Evolutionary conservation across 2,113 vertebrate species (phyloP).

Genomic region (Nettapus auritus): DNA sequence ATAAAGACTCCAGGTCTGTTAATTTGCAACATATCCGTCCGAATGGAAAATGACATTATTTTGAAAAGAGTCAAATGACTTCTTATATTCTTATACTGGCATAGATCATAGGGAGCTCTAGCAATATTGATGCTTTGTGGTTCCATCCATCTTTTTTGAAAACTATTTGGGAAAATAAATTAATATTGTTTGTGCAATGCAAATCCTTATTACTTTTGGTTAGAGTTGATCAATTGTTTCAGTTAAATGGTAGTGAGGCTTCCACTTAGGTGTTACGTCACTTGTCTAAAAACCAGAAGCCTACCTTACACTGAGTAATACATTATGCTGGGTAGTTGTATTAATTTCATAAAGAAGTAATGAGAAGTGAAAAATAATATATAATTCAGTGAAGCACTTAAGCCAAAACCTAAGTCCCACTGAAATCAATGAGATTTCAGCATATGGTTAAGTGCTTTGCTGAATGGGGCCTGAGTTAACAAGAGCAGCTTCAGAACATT

Average conservation of each 20-base stretch:
- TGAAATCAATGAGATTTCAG: constrained; percentile 39
- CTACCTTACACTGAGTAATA: background rate
- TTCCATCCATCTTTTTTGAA: background rate
- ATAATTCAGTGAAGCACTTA: constrained; percentile 7
- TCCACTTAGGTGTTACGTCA: background rate
- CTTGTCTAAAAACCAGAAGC: background rate
- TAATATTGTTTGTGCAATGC: background rate
- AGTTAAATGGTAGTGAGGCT: background rate
- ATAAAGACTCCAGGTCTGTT: background rate
- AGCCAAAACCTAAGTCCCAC: background rate
- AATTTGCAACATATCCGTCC: background rate
- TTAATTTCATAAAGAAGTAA: background rate
- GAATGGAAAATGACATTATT: background rate
- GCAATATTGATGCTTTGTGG: background rate
- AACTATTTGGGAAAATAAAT: background rate
- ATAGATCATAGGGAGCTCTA: background rate
- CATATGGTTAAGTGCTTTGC: background rate
- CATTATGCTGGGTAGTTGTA: background rate
- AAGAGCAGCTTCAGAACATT: background rate
- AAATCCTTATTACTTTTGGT: background rate
- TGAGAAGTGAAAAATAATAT: background rate
- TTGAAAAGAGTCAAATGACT: background rate
- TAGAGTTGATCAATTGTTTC: background rate
- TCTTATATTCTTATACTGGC: background rate
- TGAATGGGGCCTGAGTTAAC: background rate